These are phyloP conservation scores for Proisotoma minuta DNA, from an alignment of 2,888 invertebrate genomes.

Conservation along the genomic window DNA sequence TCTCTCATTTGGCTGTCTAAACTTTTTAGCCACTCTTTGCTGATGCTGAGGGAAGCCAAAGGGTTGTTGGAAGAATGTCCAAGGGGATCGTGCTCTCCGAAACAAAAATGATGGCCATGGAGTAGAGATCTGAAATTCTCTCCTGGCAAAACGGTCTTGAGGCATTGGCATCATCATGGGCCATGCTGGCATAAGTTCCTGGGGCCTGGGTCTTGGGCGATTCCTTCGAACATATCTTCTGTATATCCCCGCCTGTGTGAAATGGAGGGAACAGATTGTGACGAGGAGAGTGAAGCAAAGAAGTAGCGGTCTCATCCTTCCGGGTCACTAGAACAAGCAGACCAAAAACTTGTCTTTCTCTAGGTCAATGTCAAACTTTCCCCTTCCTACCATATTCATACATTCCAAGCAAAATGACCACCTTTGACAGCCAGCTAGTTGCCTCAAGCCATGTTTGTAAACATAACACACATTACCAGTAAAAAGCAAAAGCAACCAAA, in stretches of 20 bases:
- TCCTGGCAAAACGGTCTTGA: neutral
- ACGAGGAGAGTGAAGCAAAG: constrained; percentile 33
- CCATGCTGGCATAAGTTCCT: constrained; percentile 23
- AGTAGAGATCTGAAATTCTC: neutral
- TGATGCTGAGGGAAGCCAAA: neutral
- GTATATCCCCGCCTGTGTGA: constrained; percentile 36
- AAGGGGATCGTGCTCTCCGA: neutral
- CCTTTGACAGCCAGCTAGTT: constrained; percentile 3
- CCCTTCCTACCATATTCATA: constrained; percentile 22
- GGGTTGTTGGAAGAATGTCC: constrained; percentile 7
- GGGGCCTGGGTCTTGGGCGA: constrained; percentile 24
- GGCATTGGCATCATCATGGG: constrained; percentile 17
- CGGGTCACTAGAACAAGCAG: constrained; percentile 47
- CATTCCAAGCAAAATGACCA: constrained; percentile 6
- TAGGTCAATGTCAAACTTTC: constrained; percentile 48
- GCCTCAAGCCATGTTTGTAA: neutral
- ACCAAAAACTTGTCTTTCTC: constrained; percentile 46
- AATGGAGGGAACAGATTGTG: constrained; percentile 27
- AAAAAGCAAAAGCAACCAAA: too few species aligned
- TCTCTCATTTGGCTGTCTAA: constrained; percentile 19
- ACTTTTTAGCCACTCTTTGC: constrained; percentile 13
- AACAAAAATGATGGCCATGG: constrained; percentile 9
- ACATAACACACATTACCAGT: too few species aligned
- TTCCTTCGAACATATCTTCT: constrained; percentile 36
- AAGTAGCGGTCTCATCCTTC: constrained; percentile 35